Evolutionary conservation across 2,888 invertebrate species (phyloP).

Genomic region (Cantharis nigra): DNA sequence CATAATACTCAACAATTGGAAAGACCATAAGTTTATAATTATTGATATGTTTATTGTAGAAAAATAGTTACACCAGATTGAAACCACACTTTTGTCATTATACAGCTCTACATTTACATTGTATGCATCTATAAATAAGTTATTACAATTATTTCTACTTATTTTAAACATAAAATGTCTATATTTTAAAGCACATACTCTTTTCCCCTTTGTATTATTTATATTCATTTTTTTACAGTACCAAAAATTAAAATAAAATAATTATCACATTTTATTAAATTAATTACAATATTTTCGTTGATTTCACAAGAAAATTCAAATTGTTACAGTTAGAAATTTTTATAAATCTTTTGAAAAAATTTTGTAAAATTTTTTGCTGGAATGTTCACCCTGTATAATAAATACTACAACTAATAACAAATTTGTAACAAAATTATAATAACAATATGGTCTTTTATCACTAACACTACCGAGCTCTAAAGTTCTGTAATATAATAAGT

Average conservation of each 20-base stretch:
- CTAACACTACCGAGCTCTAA: background rate
- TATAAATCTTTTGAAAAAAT: background rate
- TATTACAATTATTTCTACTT: background rate
- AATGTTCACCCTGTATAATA: background rate
- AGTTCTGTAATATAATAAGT: background rate
- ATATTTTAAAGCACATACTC: conserved; percentile 25
- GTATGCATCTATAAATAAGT: background rate
- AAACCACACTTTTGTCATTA: background rate
- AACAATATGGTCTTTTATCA: background rate
- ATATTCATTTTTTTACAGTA: background rate
- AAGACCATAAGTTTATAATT: background rate
- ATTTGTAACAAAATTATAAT: background rate
- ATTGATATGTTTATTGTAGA: conserved; percentile 4
- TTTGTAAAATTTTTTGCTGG: background rate
- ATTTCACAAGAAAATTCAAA: background rate
- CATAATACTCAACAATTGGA: background rate
- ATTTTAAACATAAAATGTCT: conserved; percentile 12
- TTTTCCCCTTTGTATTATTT: conserved; percentile 25
- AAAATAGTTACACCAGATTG: background rate
- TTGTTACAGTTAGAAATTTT: background rate
- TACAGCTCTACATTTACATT: background rate
- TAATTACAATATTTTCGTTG: background rate
- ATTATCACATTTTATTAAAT: background rate
- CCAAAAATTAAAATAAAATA: background rate
- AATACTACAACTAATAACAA: background rate